phyloP scores from a whole-genome alignment of 2,888 invertebrate species.

The Chrysolina oricalcia region DNA sequence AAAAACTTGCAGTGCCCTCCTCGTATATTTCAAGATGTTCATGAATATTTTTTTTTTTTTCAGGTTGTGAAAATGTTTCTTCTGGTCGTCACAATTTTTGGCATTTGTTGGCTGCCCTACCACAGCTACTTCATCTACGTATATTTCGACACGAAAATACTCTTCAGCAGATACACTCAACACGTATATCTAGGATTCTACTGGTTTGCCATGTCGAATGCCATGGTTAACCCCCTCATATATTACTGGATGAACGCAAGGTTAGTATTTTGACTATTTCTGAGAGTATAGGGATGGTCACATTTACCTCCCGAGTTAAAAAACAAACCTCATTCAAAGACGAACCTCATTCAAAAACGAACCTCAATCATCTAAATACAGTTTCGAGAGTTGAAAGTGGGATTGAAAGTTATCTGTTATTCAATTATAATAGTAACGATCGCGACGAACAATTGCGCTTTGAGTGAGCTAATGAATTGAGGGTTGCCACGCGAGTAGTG shows the following conservation, averaged over 20 bases:
- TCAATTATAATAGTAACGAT: no score
- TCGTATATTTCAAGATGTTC: background rate
- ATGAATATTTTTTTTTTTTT: conserved; percentile 47
- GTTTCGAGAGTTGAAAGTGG: no score
- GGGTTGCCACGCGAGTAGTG: no score
- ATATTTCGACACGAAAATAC: conserved; percentile 80
- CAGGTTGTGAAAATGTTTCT: conserved; percentile 95
- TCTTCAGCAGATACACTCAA: conserved; percentile 83
- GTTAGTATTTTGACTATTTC: conserved; percentile 73
- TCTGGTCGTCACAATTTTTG: conserved; percentile 88
- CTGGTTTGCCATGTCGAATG: conserved; percentile 94
- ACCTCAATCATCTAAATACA: no score
- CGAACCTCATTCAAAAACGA: no score
- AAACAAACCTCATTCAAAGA: no score
- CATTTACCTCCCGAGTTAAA: no score
- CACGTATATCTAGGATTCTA: conserved; percentile 91
- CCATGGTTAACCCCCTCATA: conserved; percentile 93
- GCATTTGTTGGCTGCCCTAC: conserved; percentile 92
- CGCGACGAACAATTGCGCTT: no score
- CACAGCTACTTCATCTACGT: conserved; percentile 90
- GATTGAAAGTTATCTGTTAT: no score
- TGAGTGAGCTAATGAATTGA: no score
- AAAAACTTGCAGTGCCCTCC: background rate
- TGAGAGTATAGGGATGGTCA: no score
- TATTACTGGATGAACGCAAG: conserved; percentile 96